Evolutionary conservation across 1,140 invertebrate genomes (phyloP).

Genomic region (Trachymyrmex cornetzi): DNA sequence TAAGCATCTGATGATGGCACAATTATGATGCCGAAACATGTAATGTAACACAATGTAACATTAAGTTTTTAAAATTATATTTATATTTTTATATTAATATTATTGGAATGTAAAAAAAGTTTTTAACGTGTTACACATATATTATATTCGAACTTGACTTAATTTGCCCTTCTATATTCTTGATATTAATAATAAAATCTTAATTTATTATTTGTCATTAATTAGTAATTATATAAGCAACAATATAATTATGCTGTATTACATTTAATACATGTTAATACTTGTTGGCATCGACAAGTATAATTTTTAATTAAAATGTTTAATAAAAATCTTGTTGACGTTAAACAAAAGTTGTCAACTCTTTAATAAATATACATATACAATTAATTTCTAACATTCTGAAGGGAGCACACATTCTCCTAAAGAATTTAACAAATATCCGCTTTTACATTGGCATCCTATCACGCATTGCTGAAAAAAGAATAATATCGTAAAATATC

Average conservation of each 20-base stretch:
- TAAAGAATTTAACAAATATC: background rate
- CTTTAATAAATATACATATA: background rate
- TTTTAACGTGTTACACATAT: no score
- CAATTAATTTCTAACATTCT: slow-evolving; percentile 10
- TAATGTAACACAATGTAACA: no score
- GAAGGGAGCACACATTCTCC: background rate
- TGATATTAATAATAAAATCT: background rate
- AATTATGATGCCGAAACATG: no score
- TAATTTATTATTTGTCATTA: background rate
- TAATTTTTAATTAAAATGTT: background rate
- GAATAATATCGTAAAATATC: no score
- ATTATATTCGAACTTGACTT: no score
- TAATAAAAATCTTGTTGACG: background rate
- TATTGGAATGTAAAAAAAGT: no score
- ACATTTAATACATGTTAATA: background rate
- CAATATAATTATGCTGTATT: slow-evolving; percentile 2
- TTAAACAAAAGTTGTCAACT: background rate
- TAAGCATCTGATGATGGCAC: no score
- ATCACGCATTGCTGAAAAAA: slow-evolving; percentile 50
- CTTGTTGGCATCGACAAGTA: background rate
- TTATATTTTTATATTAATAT: no score
- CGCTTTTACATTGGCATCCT: slow-evolving; percentile 46
- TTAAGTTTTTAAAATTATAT: no score
- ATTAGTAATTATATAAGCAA: background rate
- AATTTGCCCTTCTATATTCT: no score